Evolutionary conservation across 1,140 invertebrate genomes (phyloP).

Genomic region (Leptonema lineaticorne): DNA sequence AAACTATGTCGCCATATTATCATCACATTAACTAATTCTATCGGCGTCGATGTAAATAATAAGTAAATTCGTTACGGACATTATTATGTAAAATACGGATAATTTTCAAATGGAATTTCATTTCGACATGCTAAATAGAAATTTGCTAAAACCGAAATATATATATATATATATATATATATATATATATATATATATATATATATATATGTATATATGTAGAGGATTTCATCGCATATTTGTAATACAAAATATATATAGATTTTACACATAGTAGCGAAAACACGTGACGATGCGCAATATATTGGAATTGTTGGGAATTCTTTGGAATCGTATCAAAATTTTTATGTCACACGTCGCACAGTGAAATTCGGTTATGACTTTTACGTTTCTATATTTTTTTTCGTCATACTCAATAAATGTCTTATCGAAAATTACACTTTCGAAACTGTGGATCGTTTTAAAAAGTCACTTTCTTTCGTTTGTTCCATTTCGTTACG

Average conservation of each 20-base stretch:
- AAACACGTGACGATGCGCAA: neutral
- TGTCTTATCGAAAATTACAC: neutral
- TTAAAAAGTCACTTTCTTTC: no score
- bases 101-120: neutral
- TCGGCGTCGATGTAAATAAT: neutral
- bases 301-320: neutral
- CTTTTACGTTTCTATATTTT: neutral
- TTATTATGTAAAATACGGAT: neutral
- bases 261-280: neutral
- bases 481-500: no score
- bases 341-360: neutral
- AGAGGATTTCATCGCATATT: neutral
- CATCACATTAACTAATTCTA: neutral
- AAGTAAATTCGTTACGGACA: neutral
- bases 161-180: neutral
- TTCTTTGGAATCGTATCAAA: conserved; percentile 19
- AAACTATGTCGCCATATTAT: no score
- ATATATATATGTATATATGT: neutral
- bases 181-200: neutral
- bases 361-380: neutral
- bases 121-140: no score
- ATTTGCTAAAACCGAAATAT: neutral
- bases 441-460: no score
- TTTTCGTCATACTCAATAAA: neutral
- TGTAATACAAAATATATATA: neutral